Evolutionary conservation across 1,140 invertebrate species (phyloP), one percentile per base, ranked within the genome.

Genomic region (Yoshiicerus persimilis): DNA sequence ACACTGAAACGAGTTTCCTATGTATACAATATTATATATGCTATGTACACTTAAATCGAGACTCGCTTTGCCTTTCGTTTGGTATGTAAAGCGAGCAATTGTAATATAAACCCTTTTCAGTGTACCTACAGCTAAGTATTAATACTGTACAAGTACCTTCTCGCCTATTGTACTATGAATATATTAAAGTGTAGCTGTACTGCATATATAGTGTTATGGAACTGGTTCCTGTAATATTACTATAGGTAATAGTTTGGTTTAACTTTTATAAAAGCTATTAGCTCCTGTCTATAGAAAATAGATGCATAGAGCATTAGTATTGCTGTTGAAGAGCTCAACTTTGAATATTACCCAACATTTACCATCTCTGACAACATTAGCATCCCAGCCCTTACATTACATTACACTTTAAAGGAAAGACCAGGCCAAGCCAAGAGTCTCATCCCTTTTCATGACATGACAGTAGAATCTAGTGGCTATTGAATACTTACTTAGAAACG

Each of bases 361-460:
- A 70, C 27, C 66, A 36, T 80, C 75, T n/a, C 75, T 80, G 32
- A 80, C 75, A 80, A 80, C 75, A 80, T 80, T 80, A 80, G 34
- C 75, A 80, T 80, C 75, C 32, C 32, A 23, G 20, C 11, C 75
- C 32, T 38, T 36, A 36, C 75, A 80, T 80, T 80, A 36, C 75
- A 38, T 38, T 38, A 25, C 34, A 80, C 75, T 80, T 80, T 38
- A 23, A 80, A 80, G 16, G 75, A 38, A 38, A 38, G 16, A n/a
- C 11, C n/a, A 20, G 20, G 4, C n/a, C 47, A n/a, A n/a, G n/a
- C n/a, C n/a, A n/a, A n/a, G n/a, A 23, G 23, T 66, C 62, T 66
- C 62, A 66, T 66, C 62, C n/a, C n/a, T 66, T 25, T 66, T 8
- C 62, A 23, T 66, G 62, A 66, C 75, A 36, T 56, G 16, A 56